Base-by-base conservation (phyloP, 2,797 vertebrate species). In the Eleutherodactylus coqui region DNA sequence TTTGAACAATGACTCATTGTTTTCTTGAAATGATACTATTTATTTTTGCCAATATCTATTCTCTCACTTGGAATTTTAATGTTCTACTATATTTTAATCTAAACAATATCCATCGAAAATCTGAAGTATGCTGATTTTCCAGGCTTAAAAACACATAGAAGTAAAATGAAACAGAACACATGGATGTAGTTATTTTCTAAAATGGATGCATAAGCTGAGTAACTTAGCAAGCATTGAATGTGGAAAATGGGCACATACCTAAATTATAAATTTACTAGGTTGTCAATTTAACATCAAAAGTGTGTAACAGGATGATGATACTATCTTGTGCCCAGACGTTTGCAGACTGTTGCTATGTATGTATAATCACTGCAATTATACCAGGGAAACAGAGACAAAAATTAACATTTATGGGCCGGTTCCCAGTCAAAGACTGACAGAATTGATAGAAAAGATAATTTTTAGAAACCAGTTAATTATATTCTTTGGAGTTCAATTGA, bases 221-320 rank as follows among this genome's bases (percentile, higher is more conserved):
- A 75, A 45, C 53, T 76, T 76, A 84, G 76, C 55, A 75, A 84
- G 72, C 70, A 84, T 76, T 84, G 70, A 78, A 70, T 77, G 75
- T 78, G 73, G 83, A 60, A 85, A 85, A 21, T 45, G 78, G 75
- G 60, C 75, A 78, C 83, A 77, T 85, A 69, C 75, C 34, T 77
- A 85, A 85, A 67, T 77, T 72, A 84, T 62, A 32, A 49, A n/a
- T 84, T 78, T 84, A 69, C 82, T 5, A n/a, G 14, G 55, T 77
- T 67, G 78, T 69, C 75, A 78, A 36, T 51, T 64, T 47, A 77
- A 67, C 75, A 78, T 85, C 83, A 69, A 85, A 67, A 49, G 60
- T 53, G 9, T 84, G 29, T 69, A 85, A 78, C 43, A 76, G 53
- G 45, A 67, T 78, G 34, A 69, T 69, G 45, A 69, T 78, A 41